These are phyloP conservation scores for Melanotaenia maccullochi DNA, from an alignment of 2,797 vertebrate genomes.

Conservation along the genomic window DNA sequence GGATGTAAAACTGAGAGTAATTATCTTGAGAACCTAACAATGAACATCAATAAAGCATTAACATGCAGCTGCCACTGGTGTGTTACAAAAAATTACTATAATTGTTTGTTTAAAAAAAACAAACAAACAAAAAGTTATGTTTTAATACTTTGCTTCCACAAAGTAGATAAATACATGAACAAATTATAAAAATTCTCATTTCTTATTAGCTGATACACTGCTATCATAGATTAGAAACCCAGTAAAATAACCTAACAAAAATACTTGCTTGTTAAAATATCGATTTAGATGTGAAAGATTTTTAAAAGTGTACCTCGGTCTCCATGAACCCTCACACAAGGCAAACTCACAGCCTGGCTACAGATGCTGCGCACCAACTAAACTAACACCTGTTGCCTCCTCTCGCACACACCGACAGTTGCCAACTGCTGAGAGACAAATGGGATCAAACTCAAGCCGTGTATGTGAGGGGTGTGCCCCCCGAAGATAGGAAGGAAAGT, in stretches of 20 bases:
- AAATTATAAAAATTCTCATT: background rate
- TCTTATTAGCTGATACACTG: background rate
- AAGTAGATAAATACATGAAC: background rate
- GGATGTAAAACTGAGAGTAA: background rate
- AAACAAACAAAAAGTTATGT: background rate
- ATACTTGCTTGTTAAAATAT: too few species aligned
- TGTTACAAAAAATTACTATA: too few species aligned
- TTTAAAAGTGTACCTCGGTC: conserved; percentile 77
- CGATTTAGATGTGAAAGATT: background rate
- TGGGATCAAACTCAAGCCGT: conserved; percentile 13
- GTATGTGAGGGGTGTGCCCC: conserved; percentile 41
- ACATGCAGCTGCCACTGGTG: background rate
- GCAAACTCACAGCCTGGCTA: conserved; percentile 5
- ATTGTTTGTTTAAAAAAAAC: too few species aligned
- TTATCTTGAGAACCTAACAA: background rate
- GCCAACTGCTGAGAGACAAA: conserved; percentile 41
- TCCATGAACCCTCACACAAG: conserved; percentile 76
- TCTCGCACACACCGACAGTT: conserved; percentile 46
- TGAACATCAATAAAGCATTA: background rate
- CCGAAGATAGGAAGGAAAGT: conserved; percentile 46
- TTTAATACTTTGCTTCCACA: background rate
- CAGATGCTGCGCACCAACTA: conserved; percentile 33
- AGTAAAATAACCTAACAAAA: background rate
- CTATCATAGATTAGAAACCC: background rate
- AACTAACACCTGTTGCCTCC: conserved; percentile 56